phyloP scores from a whole-genome alignment of 1,140 invertebrate species.

The Dreissena polymorpha region DNA sequence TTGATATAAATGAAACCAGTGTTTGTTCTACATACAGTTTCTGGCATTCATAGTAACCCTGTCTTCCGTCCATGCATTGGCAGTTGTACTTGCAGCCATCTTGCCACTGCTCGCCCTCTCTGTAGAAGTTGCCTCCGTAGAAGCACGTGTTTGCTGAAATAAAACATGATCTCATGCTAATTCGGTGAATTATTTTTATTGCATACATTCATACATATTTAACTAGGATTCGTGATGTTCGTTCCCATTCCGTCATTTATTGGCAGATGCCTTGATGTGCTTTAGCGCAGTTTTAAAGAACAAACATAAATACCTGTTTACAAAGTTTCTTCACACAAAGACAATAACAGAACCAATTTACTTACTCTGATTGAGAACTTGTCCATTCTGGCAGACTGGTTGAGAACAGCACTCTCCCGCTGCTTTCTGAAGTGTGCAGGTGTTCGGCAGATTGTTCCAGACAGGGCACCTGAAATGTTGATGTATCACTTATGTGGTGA shows the following conservation, averaged over 20 bases:
- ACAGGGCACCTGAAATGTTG: constrained; percentile 57
- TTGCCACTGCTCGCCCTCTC: constrained; percentile 65
- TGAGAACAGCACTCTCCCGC: constrained; percentile 62
- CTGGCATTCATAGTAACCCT: constrained; percentile 67
- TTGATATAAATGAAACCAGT: too few relatives aligned
- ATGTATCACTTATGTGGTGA: background rate
- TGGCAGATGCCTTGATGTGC: too few relatives aligned
- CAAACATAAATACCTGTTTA: background rate
- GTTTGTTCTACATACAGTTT: constrained; percentile 58
- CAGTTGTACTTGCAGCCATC: constrained; percentile 74
- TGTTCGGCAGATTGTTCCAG: constrained; percentile 59
- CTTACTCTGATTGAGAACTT: background rate
- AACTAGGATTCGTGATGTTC: background rate
- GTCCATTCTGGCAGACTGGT: constrained; percentile 51
- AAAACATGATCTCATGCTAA: background rate
- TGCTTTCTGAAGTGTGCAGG: constrained; percentile 56
- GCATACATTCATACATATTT: background rate
- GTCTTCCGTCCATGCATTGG: constrained; percentile 65
- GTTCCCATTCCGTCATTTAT: background rate
- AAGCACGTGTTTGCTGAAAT: constrained; percentile 60
- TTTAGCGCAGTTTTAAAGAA: background rate
- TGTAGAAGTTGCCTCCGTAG: constrained; percentile 66
- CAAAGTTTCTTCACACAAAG: constrained; percentile 1
- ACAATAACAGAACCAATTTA: background rate
- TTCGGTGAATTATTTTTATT: background rate